Evolutionary conservation across 2,113 vertebrate genomes (phyloP).

Genomic region (Lampris incognitus): DNA sequence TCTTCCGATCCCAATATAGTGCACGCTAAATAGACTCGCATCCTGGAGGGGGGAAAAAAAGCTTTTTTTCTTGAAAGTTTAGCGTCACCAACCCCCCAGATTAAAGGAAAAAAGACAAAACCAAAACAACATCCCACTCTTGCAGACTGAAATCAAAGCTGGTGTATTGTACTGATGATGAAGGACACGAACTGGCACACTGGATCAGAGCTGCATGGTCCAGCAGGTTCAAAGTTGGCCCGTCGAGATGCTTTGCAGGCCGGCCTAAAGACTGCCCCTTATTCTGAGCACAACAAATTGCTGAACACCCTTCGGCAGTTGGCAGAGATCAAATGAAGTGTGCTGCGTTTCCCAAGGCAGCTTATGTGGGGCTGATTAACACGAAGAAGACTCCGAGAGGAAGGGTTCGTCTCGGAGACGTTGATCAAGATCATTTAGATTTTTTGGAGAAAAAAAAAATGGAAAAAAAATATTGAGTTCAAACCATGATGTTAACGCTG

Average conservation of each 20-base stretch:
- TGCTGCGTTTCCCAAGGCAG: neutral
- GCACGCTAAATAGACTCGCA: slow-evolving; percentile 15
- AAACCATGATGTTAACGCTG: neutral
- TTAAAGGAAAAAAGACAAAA: neutral
- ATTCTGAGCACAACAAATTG: neutral
- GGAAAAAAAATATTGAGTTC: neutral
- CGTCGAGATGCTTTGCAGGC: slow-evolving; percentile 1
- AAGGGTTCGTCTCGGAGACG: neutral
- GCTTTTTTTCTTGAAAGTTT: neutral
- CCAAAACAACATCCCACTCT: neutral
- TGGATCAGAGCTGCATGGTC: neutral
- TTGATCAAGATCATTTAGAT: too few species aligned
- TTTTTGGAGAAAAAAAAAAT: too few species aligned
- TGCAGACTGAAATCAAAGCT: neutral
- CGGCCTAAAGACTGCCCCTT: too few species aligned
- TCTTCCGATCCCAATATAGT: slow-evolving; percentile 7
- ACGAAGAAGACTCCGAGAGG: neutral
- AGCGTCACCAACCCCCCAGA: neutral
- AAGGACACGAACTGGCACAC: neutral
- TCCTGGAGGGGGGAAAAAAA: slow-evolving; percentile 11
- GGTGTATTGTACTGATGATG: neutral
- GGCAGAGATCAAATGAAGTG: slow-evolving; percentile 16
- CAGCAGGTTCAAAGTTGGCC: slow-evolving; percentile 1
- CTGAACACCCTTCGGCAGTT: slow-evolving; percentile 23
- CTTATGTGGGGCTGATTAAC: neutral